These are phyloP conservation scores for Nemurella pictetii DNA, from an alignment of 2,888 invertebrate species.

Conservation along the genomic window DNA sequence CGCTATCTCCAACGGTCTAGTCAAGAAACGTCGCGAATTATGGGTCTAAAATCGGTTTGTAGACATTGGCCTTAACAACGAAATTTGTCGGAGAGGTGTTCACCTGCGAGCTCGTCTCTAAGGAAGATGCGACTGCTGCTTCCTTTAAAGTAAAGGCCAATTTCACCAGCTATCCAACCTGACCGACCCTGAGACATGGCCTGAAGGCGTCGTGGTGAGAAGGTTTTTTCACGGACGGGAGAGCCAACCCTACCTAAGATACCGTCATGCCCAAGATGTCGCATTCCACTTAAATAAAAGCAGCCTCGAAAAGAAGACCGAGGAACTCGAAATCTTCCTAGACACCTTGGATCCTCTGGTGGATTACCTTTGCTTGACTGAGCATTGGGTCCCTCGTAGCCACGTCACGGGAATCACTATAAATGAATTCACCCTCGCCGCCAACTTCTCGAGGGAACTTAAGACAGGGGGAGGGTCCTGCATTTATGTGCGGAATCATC, in stretches of 20 bases:
- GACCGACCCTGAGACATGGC: not conserved
- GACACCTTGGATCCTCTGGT: not conserved
- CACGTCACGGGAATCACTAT: not conserved
- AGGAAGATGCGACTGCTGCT: no score
- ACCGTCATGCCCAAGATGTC: not conserved
- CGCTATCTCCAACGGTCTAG: no score
- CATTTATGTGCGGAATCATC: not conserved
- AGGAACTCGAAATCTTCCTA: not conserved
- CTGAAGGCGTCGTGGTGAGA: not conserved
- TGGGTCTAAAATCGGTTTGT: no score
- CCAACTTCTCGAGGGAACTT: not conserved
- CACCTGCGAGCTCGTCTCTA: no score
- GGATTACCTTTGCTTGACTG: not conserved
- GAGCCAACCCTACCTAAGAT: no score
- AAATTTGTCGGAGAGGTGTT: no score
- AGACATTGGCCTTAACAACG: no score
- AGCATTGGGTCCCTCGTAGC: not conserved
- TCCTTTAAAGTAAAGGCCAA: no score
- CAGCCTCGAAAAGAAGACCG: not conserved
- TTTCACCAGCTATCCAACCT: no score
- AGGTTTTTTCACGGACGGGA: not conserved
- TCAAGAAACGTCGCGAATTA: no score
- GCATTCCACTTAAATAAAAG: not conserved
- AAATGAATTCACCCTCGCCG: not conserved
- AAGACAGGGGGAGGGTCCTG: constrained; percentile 1